phyloP scores from a whole-genome alignment of 2,797 vertebrate genomes.

The Scyliorhinus canicula region DNA sequence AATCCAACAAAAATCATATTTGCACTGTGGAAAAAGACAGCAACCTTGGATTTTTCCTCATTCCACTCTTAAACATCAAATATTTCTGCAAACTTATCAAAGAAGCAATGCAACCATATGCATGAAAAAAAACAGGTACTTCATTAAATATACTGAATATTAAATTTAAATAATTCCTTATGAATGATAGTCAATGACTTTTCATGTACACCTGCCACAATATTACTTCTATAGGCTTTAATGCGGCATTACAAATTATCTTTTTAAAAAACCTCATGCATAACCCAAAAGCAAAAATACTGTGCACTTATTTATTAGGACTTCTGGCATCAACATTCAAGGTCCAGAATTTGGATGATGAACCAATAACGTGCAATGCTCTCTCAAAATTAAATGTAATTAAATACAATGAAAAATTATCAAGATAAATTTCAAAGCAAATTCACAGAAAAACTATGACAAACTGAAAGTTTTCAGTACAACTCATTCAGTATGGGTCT shows the following conservation, averaged over 20 bases:
- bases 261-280: not conserved
- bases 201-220: too few species aligned
- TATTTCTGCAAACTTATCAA: not conserved
- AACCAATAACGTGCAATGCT: not conserved
- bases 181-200: not conserved
- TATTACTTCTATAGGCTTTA: not conserved
- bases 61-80: not conserved
- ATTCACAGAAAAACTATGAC: not conserved
- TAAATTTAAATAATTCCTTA: not conserved
- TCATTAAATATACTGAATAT: not conserved
- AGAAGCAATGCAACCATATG: not conserved
- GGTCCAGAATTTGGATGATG: not conserved
- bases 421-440: not conserved
- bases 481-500: not conserved
- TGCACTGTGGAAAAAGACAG: conserved; percentile 67
- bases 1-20: conserved; percentile 99
- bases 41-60: not conserved
- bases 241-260: not conserved
- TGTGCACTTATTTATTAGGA: not conserved
- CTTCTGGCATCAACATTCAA: not conserved
- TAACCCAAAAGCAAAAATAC: not conserved
- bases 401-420: not conserved
- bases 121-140: not conserved
- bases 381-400: not conserved
- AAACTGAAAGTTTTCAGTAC: not conserved